Evolutionary conservation across 1,140 invertebrate species (phyloP), one percentile per base, ranked within the genome.

Genomic region (Bombus pascuorum): DNA sequence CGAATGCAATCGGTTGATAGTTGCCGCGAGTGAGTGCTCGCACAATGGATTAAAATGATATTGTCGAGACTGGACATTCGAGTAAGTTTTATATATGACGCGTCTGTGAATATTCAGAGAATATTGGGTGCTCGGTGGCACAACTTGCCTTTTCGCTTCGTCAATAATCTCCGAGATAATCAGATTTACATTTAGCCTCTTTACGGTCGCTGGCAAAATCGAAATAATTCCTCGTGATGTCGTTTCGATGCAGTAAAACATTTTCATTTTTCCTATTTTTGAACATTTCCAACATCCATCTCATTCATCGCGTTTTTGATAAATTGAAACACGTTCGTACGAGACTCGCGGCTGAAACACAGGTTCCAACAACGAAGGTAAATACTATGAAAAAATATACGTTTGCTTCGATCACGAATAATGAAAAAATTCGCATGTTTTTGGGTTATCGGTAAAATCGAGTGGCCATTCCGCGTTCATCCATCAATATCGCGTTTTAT

Each of bases 11-110:
- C 66, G 47, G 53, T 84, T 44, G 42, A 68, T 76, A 62, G 59
- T 1, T 9, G 62, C 22, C 18, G 34, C 28, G 34, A 70, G 77
- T 18, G 15, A 59, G 10, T 13, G 37, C 1, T 32, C 34, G 73
- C 44, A 42, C 62, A 70, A 83, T 77, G 62, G 73, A 72, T 71
- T 72, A 79, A 79, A 85, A 79, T 80, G 81, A 83, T 83, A 83
- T 71, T 66, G 66, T 37, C 59, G 42, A 1, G 18, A 6, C 39
- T n/a, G 39, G 47, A 13, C 37, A 25, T 84, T 62, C 42, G 76
- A 62, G 71, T 47, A 71, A 79, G 39, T 73, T 72, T 73, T 59
- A 71, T 72, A 73, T 80, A 85, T 44, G 44, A 37, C 53, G 13
- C 22, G 28, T 5, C 12, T 34, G 70, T 73, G 76, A 84, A 85